A percentile compares a stretch with the other conserved stretches of the same genome.
phyloP scores from a whole-genome alignment of 2,888 invertebrate species.

The Drosophila merina region DNA sequence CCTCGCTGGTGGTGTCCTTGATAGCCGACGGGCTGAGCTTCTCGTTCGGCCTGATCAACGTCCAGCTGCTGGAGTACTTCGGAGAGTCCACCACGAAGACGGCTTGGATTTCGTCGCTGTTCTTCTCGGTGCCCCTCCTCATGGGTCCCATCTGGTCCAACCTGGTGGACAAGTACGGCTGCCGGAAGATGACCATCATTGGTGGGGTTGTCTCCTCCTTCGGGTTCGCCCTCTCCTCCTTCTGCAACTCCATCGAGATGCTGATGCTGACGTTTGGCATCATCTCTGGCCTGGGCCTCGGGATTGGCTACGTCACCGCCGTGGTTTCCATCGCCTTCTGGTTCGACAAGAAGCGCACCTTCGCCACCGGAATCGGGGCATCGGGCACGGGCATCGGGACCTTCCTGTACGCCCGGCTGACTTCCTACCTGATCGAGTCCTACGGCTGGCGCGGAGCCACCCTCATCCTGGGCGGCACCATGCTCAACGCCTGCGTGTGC shows the following conservation, averaged over 20 bases:
- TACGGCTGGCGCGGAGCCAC: slow-evolving; percentile 95
- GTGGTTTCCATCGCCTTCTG: slow-evolving; percentile 96
- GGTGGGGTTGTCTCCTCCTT: slow-evolving; percentile 89
- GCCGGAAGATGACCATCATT: slow-evolving; percentile 89
- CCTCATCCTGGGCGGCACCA: slow-evolving; percentile 91
- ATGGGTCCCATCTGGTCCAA: slow-evolving; percentile 89
- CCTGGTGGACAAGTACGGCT: slow-evolving; percentile 94
- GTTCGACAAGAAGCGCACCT: slow-evolving; percentile 94
- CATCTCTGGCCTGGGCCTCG: slow-evolving; percentile 92
- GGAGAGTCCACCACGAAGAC: slow-evolving; percentile 92
- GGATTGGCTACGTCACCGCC: slow-evolving; percentile 93
- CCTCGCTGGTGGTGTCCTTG: slow-evolving; percentile 93
- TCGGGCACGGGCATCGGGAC: slow-evolving; percentile 96
- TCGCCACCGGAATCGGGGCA: slow-evolving; percentile 94
- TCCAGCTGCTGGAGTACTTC: slow-evolving; percentile 92
- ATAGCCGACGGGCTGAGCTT: slow-evolving; percentile 97
- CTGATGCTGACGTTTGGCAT: slow-evolving; percentile 94
- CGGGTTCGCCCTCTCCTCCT: slow-evolving; percentile 91
- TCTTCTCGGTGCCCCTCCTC: slow-evolving; percentile 94
- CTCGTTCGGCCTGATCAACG: slow-evolving; percentile 95
- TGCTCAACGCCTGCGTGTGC: slow-evolving; percentile 93
- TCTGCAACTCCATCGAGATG: slow-evolving; percentile 89
- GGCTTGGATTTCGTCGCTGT: slow-evolving; percentile 95
- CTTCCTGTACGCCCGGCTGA: slow-evolving; percentile 93
- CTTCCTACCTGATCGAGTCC: slow-evolving; percentile 88